These are phyloP conservation scores for Zygaena filipendulae DNA, from an alignment of 2,888 invertebrate species.

Conservation along the genomic window DNA sequence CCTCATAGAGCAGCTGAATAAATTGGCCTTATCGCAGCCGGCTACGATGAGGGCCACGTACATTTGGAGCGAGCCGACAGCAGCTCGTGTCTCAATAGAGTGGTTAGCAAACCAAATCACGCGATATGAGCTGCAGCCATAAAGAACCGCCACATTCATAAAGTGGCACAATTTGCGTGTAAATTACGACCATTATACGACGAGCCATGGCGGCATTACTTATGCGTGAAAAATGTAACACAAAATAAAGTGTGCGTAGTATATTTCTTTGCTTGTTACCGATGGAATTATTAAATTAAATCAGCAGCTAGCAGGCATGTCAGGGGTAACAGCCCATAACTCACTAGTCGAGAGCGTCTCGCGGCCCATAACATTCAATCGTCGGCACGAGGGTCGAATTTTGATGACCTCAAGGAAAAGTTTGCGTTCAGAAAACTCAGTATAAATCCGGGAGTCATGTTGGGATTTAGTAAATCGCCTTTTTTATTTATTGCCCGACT, in stretches of 20 bases:
- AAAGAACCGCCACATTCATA: too few relatives aligned
- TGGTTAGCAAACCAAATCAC: slow-evolving; percentile 46
- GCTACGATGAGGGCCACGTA: slow-evolving; percentile 30
- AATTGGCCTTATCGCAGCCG: slow-evolving; percentile 31
- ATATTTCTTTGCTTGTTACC: too few relatives aligned
- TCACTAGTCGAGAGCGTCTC: slow-evolving; percentile 54
- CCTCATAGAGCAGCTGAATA: slow-evolving; percentile 14
- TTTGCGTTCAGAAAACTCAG: slow-evolving; percentile 55
- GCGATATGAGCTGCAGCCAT: too few relatives aligned
- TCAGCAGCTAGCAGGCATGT: slow-evolving; percentile 44
- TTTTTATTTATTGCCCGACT: slow-evolving; percentile 59
- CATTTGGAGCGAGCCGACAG: slow-evolving; percentile 29
- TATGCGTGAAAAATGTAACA: too few relatives aligned
- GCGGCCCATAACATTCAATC: slow-evolving; percentile 65
- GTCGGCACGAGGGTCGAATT: slow-evolving; percentile 59
- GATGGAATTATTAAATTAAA: too few relatives aligned
- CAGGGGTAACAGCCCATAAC: slow-evolving; percentile 49
- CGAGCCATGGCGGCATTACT: too few relatives aligned
- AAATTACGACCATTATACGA: too few relatives aligned
- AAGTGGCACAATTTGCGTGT: too few relatives aligned
- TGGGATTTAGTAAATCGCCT: slow-evolving; percentile 61
- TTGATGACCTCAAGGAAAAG: slow-evolving; percentile 61
- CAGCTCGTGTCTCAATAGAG: slow-evolving; percentile 29
- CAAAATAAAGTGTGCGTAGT: too few relatives aligned
- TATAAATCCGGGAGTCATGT: slow-evolving; percentile 64